Percentiles rank a stretch among this genome's conserved stretches.
phyloP scores from a whole-genome alignment of 1,140 invertebrate species.

The Apis dorsata region DNA sequence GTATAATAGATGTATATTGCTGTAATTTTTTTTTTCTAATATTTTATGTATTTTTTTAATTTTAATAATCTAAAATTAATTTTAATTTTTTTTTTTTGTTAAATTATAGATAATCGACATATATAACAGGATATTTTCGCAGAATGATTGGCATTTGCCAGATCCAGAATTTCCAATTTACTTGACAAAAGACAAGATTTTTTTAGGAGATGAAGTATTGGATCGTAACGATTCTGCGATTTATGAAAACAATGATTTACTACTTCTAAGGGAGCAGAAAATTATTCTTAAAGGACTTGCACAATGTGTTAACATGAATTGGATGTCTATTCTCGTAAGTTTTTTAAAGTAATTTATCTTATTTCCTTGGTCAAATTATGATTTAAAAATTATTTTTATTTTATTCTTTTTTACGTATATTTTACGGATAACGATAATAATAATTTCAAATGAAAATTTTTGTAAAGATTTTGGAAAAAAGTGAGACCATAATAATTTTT shows the following conservation, averaged over 20 bases:
- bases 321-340: slow-evolving; percentile 93
- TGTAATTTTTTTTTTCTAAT: too few relatives aligned
- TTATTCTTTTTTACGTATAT: not conserved
- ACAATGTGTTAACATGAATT: slow-evolving; percentile 93
- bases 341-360: not conserved
- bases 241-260: slow-evolving; percentile 78
- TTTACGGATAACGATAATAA: not conserved
- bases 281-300: slow-evolving; percentile 86
- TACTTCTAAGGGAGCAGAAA: slow-evolving; percentile 86
- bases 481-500: too few relatives aligned
- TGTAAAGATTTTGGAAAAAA: too few relatives aligned
- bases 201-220: slow-evolving; percentile 83
- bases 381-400: not conserved
- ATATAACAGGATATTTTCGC: slow-evolving; percentile 83
- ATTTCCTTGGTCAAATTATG: not conserved
- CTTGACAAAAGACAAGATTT: slow-evolving; percentile 80
- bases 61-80: not conserved
- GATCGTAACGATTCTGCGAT: slow-evolving; percentile 72
- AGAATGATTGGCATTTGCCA: slow-evolving; percentile 78
- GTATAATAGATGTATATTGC: too few relatives aligned
- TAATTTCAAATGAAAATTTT: not conserved
- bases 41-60: not conserved
- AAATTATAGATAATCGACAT: slow-evolving; percentile 80
- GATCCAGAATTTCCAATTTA: slow-evolving; percentile 78
- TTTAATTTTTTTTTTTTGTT: not conserved